A percentile compares a stretch with the other conserved stretches of the same genome.
Conservation (phyloP, 2,888 invertebrate species). For the Andricus quercusramuli region DNA sequence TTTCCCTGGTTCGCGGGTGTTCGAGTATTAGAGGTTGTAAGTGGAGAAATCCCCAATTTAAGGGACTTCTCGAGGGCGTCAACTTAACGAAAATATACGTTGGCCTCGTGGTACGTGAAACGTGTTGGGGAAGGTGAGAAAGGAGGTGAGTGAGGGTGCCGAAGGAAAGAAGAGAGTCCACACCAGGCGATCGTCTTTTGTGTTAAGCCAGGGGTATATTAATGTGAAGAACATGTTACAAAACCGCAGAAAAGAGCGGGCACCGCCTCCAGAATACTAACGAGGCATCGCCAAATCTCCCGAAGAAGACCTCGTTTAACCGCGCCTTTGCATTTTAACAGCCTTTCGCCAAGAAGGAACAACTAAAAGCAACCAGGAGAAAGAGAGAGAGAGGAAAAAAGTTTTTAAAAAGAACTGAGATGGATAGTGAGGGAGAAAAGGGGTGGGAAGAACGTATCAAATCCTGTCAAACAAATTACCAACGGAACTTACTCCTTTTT, state of each 20-base stretch:
- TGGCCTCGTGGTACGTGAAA: constrained; percentile 52
- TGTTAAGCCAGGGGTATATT: constrained; percentile 78
- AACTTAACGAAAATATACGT: constrained; percentile 77
- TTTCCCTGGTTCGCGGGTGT: not conserved
- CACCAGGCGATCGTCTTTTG: constrained; percentile 73
- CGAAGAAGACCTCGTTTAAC: constrained; percentile 71
- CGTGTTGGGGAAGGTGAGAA: constrained; percentile 52
- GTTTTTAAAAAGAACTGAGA: constrained; percentile 11
- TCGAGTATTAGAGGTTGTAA: constrained; percentile 42
- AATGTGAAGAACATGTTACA: constrained; percentile 78
- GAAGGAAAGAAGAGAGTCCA: constrained; percentile 56
- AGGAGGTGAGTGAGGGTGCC: constrained; percentile 41
- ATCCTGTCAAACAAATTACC: constrained; percentile 38
- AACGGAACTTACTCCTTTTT: constrained; percentile 16
- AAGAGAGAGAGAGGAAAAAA: constrained; percentile 23
- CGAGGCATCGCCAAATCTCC: constrained; percentile 72
- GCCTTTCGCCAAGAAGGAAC: constrained; percentile 59
- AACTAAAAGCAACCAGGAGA: constrained; percentile 40
- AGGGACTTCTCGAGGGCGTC: constrained; percentile 72
- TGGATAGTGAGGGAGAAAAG: constrained; percentile 9
- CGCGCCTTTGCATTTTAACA: constrained; percentile 78
- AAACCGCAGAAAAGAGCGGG: constrained; percentile 68
- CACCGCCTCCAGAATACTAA: constrained; percentile 73
- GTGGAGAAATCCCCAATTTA: constrained; percentile 75
- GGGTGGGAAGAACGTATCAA: constrained; percentile 7